These are phyloP conservation scores for Myathropa florea DNA, from an alignment of 2,888 invertebrate species.

Conservation along the genomic window DNA sequence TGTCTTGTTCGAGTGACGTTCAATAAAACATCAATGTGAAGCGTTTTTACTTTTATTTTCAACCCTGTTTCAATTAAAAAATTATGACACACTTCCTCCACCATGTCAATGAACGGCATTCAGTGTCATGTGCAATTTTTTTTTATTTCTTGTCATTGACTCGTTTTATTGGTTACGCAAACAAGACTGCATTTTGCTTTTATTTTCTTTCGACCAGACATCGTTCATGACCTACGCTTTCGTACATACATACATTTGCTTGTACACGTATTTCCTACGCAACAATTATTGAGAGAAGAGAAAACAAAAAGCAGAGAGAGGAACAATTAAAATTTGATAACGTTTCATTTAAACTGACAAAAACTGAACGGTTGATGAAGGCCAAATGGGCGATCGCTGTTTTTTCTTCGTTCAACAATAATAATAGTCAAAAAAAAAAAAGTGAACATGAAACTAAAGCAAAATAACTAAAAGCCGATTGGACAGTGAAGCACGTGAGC, in stretches of 20 bases:
- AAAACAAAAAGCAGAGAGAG: background rate
- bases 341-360: constrained; percentile 10
- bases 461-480: constrained; percentile 6
- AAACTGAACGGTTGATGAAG: constrained; percentile 19
- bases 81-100: constrained; percentile 9
- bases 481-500: constrained; percentile 26
- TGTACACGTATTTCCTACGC: background rate
- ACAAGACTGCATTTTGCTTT: background rate
- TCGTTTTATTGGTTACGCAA: constrained; percentile 12
- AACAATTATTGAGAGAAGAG: background rate
- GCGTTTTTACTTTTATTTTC: background rate
- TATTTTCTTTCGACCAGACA: background rate
- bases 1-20: background rate
- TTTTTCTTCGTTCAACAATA: background rate
- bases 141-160: background rate
- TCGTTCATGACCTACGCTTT: constrained; percentile 49
- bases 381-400: background rate
- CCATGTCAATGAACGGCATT: constrained; percentile 31
- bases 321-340: constrained; percentile 15
- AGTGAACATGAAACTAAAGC: background rate
- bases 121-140: constrained; percentile 28
- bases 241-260: background rate
- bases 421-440: background rate
- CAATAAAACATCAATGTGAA: background rate
- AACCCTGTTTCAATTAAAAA: background rate